Evolutionary conservation across 2,113 vertebrate genomes (phyloP).

Genomic region (Entosphenus tridentatus): DNA sequence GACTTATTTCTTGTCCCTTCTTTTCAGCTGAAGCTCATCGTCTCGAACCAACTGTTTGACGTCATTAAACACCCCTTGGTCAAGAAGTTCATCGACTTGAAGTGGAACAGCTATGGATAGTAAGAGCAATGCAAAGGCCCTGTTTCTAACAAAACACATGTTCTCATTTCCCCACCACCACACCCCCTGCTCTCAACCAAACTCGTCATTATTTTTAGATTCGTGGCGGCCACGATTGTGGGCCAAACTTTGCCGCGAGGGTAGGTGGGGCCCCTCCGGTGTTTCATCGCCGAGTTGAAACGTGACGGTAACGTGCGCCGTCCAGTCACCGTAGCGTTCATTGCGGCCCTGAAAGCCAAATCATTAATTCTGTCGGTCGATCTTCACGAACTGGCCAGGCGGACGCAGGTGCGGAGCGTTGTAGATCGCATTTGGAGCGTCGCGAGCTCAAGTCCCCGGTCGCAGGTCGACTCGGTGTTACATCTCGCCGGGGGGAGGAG

Average conservation of each 20-base stretch:
- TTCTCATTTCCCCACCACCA: background rate
- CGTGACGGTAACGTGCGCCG: background rate
- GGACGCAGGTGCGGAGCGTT: too few species aligned
- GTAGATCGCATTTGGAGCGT: too few species aligned
- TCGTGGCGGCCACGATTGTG: background rate
- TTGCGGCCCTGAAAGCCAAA: too few species aligned
- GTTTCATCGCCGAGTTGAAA: background rate
- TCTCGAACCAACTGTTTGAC: background rate
- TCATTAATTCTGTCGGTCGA: too few species aligned
- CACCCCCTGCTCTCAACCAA: background rate
- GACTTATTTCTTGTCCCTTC: background rate
- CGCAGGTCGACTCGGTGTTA: too few species aligned
- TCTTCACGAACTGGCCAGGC: too few species aligned
- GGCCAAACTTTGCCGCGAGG: background rate
- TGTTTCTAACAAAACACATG: too few species aligned
- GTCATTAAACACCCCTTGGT: constrained; percentile 6
- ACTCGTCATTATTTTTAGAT: background rate
- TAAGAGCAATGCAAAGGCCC: background rate
- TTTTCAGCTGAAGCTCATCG: constrained; percentile 8
- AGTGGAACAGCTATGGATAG: constrained; percentile 8
- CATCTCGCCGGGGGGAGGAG: too few species aligned
- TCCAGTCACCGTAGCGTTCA: too few species aligned
- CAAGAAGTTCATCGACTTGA: constrained; percentile 7
- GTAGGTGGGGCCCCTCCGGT: constrained; percentile 1
- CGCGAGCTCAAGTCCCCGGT: too few species aligned